A percentile compares a stretch with the other conserved stretches of the same genome.
These are phyloP conservation scores for Drosophila baimaii DNA, from an alignment of 1,140 invertebrate species.

Conservation along the genomic window DNA sequence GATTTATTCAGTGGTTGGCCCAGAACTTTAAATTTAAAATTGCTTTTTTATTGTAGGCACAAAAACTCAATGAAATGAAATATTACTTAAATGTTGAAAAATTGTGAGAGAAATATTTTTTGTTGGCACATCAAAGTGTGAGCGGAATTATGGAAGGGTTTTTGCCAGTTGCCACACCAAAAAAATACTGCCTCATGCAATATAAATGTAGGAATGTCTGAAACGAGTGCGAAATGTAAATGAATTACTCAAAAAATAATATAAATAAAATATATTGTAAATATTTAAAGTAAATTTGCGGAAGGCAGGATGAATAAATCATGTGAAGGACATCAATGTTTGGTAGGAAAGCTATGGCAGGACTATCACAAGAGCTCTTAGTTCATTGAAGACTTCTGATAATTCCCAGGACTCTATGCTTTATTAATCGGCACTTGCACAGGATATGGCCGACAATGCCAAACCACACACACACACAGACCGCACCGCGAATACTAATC, in stretches of 20 bases:
- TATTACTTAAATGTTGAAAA: not conserved
- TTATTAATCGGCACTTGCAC: not conserved
- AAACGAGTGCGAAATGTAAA: constrained; percentile 27
- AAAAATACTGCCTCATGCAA: not conserved
- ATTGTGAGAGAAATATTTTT: not conserved
- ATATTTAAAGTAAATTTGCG: not conserved
- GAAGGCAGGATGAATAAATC: not conserved
- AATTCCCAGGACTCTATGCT: not conserved
- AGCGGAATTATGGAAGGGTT: no score
- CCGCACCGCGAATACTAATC: not conserved
- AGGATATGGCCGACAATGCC: not conserved
- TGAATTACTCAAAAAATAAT: not conserved
- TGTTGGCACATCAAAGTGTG: no score
- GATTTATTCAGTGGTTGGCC: constrained; percentile 13
- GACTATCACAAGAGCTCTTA: not conserved
- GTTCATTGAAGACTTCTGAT: not conserved
- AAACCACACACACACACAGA: no score
- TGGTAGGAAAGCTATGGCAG: no score
- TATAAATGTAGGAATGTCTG: not conserved
- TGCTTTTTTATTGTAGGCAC: not conserved
- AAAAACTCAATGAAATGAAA: constrained; percentile 9
- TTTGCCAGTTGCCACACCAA: no score
- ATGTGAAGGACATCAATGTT: not conserved
- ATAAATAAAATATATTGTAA: constrained; percentile 1
- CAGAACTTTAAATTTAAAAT: constrained; percentile 8